Conservation (phyloP, 2,888 invertebrate species). For the Drosophila silvestris region DNA sequence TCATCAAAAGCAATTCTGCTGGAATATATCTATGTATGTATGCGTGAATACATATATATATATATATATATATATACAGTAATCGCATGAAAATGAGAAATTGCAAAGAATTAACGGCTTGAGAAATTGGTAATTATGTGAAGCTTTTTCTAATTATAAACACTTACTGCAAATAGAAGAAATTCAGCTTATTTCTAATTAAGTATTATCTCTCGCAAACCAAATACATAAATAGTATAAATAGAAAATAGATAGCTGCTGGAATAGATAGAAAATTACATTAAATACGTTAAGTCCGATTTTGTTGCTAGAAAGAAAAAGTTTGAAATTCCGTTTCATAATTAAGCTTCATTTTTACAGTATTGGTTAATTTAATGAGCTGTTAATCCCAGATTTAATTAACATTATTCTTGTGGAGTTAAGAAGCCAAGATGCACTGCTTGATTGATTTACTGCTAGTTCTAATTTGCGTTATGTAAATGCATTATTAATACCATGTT, state of each 20-base stretch:
- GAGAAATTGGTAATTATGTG: background rate
- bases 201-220: background rate
- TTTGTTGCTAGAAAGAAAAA: background rate
- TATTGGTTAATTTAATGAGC: background rate
- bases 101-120: background rate
- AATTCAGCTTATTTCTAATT: background rate
- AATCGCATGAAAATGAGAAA: conserved; percentile 6
- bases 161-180: background rate
- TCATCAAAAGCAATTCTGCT: conserved; percentile 42
- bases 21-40: background rate
- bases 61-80: background rate
- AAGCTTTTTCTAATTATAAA: background rate
- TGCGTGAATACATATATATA: background rate
- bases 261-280: background rate
- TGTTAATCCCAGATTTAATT: background rate
- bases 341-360: background rate
- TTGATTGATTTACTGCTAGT: background rate
- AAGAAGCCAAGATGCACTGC: too few species aligned
- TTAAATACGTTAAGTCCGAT: background rate
- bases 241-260: background rate
- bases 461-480: background rate
- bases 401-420: background rate
- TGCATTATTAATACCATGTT: background rate
- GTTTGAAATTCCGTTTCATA: background rate
- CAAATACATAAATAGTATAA: background rate